Evolutionary conservation across 2,797 vertebrate species (phyloP).

Genomic region (Zenarchopterus dispar): DNA sequence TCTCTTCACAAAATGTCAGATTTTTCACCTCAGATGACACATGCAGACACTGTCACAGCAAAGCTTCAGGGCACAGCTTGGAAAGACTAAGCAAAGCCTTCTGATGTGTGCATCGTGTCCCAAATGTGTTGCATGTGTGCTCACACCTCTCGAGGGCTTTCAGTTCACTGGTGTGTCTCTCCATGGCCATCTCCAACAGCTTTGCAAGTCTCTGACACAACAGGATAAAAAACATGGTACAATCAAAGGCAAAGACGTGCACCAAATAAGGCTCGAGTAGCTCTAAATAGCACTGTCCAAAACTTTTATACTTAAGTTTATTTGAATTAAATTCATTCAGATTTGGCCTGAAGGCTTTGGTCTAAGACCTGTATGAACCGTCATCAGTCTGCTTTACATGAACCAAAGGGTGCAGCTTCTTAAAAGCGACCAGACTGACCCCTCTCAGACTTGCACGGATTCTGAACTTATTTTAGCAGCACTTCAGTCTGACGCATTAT

Average conservation of each 20-base stretch:
- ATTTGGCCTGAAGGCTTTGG: background rate
- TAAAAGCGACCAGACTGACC: constrained; percentile 50
- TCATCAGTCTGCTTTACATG: background rate
- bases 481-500: constrained; percentile 44
- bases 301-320: background rate
- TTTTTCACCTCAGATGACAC: constrained; percentile 53
- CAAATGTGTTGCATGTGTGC: constrained; percentile 46
- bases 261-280: background rate
- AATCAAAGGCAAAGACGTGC: constrained; percentile 23
- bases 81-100: constrained; percentile 36
- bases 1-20: constrained; percentile 63
- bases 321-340: background rate
- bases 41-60: constrained; percentile 15
- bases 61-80: constrained; percentile 44
- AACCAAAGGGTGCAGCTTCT: constrained; percentile 17
- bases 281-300: constrained; percentile 15
- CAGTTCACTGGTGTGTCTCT: constrained; percentile 88
- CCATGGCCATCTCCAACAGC: constrained; percentile 89
- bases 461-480: constrained; percentile 37
- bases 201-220: constrained; percentile 87
- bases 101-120: constrained; percentile 45
- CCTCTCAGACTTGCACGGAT: constrained; percentile 43
- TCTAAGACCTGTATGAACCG: background rate
- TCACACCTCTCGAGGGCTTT: constrained; percentile 87
- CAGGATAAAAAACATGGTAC: constrained; percentile 29